Evolutionary conservation across 2,888 invertebrate species (phyloP).

Genomic region (Nomada fabriciana): DNA sequence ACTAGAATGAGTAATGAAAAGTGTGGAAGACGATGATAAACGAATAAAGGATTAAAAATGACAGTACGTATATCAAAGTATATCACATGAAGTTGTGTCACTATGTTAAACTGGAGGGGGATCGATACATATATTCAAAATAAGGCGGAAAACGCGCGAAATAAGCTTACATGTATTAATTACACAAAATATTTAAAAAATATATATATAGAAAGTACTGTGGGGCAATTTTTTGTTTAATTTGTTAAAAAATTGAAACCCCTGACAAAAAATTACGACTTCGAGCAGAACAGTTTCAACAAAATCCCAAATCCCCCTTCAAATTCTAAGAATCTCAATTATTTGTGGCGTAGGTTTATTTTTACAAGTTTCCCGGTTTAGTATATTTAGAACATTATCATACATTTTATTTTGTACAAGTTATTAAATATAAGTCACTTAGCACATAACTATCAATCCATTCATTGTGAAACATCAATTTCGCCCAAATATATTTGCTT

Average conservation of each 20-base stretch:
- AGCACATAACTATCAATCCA: not conserved
- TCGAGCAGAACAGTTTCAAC: too few relatives aligned
- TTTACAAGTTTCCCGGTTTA: constrained; percentile 11
- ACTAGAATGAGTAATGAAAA: constrained; percentile 36
- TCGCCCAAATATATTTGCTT: constrained; percentile 98
- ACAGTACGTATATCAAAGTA: constrained; percentile 1
- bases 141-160: not conserved
- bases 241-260: not conserved
- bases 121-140: constrained; percentile 30
- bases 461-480: constrained; percentile 88
- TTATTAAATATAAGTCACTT: constrained; percentile 37
- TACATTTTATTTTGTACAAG: constrained; percentile 50
- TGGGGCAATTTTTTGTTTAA: not conserved
- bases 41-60: constrained; percentile 8
- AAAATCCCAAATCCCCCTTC: not conserved
- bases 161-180: not conserved
- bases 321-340: too few relatives aligned
- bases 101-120: not conserved
- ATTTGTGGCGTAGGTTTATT: not conserved
- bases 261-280: too few relatives aligned
- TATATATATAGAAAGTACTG: not conserved
- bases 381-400: not conserved
- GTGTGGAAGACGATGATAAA: constrained; percentile 49
- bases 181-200: too few relatives aligned
- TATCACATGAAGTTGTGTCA: constrained; percentile 36